A percentile compares a stretch with the other conserved stretches of the same genome.
phyloP scores from a whole-genome alignment of 2,888 invertebrate genomes.

The Maniola hyperantus region DNA sequence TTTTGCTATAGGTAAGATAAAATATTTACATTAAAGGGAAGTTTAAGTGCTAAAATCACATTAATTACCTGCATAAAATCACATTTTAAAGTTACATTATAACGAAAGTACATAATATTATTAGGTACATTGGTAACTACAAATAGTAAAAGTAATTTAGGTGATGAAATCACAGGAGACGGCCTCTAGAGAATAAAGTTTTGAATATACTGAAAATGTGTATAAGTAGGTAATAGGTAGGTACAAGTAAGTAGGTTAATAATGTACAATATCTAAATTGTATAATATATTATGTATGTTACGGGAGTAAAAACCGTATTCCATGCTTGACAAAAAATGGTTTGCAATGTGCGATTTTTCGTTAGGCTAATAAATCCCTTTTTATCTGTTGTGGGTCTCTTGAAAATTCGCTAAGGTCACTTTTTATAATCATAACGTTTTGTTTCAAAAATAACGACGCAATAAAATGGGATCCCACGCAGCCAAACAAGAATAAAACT shows the following conservation, averaged over 20 bases:
- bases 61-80: too few relatives aligned
- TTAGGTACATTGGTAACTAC: neutral
- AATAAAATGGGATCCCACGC: slow-evolving; percentile 38
- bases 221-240: too few relatives aligned
- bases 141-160: neutral
- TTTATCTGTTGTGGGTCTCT: neutral
- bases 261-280: too few relatives aligned
- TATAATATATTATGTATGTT: too few relatives aligned
- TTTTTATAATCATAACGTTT: slow-evolving; percentile 38
- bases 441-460: slow-evolving; percentile 39
- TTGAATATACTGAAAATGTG: neutral
- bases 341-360: neutral
- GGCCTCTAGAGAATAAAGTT: neutral
- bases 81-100: too few relatives aligned
- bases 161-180: neutral
- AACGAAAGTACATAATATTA: too few relatives aligned
- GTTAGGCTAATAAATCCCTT: neutral
- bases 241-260: too few relatives aligned
- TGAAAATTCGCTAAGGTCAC: slow-evolving; percentile 36
- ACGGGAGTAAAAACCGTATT: too few relatives aligned
- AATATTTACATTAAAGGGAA: too few relatives aligned
- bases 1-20: too few relatives aligned
- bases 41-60: too few relatives aligned
- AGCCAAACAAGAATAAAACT: slow-evolving; percentile 33
- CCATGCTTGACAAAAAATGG: neutral